A percentile compares a stretch with the other conserved stretches of the same genome.
Evolutionary conservation across 1,140 invertebrate genomes (phyloP).

Genomic region (Drosophila kurseongensis): DNA sequence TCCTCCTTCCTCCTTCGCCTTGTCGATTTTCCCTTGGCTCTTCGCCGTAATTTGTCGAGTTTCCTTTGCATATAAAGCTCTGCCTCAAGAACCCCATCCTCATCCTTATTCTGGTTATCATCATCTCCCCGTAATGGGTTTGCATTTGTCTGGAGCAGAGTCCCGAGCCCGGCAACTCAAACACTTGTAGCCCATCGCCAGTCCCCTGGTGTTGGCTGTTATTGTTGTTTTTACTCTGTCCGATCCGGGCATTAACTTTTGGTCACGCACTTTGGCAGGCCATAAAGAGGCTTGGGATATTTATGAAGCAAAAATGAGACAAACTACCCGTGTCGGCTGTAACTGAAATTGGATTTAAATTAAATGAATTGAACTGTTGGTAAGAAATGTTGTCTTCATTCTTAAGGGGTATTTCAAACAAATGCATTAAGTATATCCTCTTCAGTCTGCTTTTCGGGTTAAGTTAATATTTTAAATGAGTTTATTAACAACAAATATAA

Average conservation of each 20-base stretch:
- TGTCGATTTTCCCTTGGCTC: slow-evolving; percentile 37
- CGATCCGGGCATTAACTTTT: slow-evolving; percentile 39
- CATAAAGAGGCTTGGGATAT: slow-evolving; percentile 4
- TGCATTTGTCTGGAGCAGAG: slow-evolving; percentile 50
- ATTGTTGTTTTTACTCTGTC: slow-evolving; percentile 45
- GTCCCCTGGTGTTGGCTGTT: slow-evolving; percentile 35
- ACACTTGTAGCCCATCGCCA: slow-evolving; percentile 68
- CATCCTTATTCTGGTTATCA: slow-evolving; percentile 20
- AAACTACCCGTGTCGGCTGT: slow-evolving; percentile 3
- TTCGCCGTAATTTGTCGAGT: slow-evolving; percentile 71
- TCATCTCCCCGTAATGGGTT: slow-evolving; percentile 51
- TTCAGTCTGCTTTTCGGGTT: too few species aligned
- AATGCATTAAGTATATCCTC: too few species aligned
- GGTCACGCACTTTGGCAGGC: slow-evolving; percentile 23
- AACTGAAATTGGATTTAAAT: slow-evolving; percentile 24
- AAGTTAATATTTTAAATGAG: too few species aligned
- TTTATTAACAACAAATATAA: too few species aligned
- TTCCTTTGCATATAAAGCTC: slow-evolving; percentile 58
- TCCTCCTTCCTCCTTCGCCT: background rate
- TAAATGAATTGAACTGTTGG: background rate
- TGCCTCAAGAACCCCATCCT: slow-evolving; percentile 7
- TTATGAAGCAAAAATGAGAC: slow-evolving; percentile 5
- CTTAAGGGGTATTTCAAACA: too few species aligned
- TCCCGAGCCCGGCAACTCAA: slow-evolving; percentile 40
- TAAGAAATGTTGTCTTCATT: background rate